Base-by-base conservation (phyloP, 2,888 invertebrate genomes). In the Augiades crinisus region DNA sequence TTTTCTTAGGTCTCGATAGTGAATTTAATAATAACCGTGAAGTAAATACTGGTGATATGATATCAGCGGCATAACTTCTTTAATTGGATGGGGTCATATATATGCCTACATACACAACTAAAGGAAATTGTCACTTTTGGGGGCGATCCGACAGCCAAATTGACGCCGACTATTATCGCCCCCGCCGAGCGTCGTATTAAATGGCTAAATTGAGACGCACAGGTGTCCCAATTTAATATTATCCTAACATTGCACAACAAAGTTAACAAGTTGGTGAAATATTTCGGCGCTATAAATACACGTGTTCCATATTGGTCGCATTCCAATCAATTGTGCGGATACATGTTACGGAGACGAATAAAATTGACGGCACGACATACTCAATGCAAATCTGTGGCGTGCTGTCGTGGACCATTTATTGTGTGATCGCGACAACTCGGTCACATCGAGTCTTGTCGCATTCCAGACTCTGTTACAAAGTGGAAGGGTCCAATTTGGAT, bases 361-460 rank as follows among this genome's bases (percentile, higher is more conserved):
- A 69, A 77, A 78, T 75, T 76, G 80, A 80, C 79, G 75, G 68
- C 67, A 66, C 67, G 69, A 71, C 73, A 72, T 73, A 80, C 75
- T 76, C 72, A 70, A 76, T 78, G 82, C 81, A 84, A 86, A 85
- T 85, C 85, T 80, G 79, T 74, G 75, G 69, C 68, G 65, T 68
- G 65, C 68, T 67, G 67, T 64, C 72, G 68, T 68, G 68, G 60
- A 68, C 72, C 72, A 77, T 75, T 77, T 74, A 72, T 70, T 72
- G 75, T 66, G 63, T 61, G 70, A 77, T 71, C 72, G 67, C 64
- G 63, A 70, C 71, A 65, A 68, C 69, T 64, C 62, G 59, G 65
- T 63, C 61, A 67, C 60, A 67, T 58, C 45, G 54, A 56, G 61
- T 63, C 62, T 43, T 54, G 49, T 62, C 52, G 60, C 59, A 82